Base-by-base conservation (phyloP, 2,888 invertebrate genomes). In the Beris chalybata region DNA sequence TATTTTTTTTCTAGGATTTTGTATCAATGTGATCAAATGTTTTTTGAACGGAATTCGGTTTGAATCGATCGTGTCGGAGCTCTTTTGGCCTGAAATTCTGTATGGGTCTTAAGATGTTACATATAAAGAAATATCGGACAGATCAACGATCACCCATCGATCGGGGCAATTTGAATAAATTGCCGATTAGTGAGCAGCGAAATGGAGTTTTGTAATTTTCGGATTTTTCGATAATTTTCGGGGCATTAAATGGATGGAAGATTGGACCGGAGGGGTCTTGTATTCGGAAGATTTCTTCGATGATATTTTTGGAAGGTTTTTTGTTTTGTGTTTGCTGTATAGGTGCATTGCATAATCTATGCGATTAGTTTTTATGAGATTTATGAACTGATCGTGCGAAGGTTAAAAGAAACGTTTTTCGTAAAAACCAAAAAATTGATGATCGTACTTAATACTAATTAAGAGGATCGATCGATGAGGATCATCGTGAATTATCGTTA, bases 151-250 rank as follows among this genome's bases (percentile, higher is more conserved):
- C 58, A 59, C 48, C 48, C 22, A 61, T 50, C 61, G 61, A 52
- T 61, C 43, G 61, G 22, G 61, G 61, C 43, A 66, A 66, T 66
- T 66, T 66, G 59, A 59, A 66, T 66, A 66, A 66, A 66, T 66
- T 61, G 58, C 29, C 61, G 54, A 66, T 66, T 66, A 66, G 59
- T 66, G 66, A 54, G 44, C 53, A 64, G 64, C 54, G 54, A 64
- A 64, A 64, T 54, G 38, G 54, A 64, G 22, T 64, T 64, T 64
- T 44, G 64, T n/a, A 64, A 64, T 64, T 54, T 63, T 54, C 13
- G 30, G 52, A 54, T 54, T 64, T 58, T 53, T 64, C 44, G 64
- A 61, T 61, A 61, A 61, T 50, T 61, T 61, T 52, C 48, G 30
- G 9, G 15, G 52, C 32, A 61, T 50, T 50, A 48, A 50, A 61